These are phyloP conservation scores for Lobophora halterata DNA, from an alignment of 2,888 invertebrate species.

Conservation along the genomic window DNA sequence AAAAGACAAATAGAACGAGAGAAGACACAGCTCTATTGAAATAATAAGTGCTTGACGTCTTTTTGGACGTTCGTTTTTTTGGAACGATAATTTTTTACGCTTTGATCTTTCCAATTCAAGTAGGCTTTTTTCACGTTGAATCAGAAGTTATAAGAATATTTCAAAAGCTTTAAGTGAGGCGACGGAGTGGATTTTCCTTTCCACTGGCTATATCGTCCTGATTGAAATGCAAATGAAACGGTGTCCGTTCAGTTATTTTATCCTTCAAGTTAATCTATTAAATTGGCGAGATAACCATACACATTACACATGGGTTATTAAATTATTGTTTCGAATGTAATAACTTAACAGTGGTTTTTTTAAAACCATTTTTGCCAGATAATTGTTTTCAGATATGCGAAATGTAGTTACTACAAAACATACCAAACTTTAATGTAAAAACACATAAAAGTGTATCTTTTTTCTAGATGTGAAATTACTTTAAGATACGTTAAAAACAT, in stretches of 20 bases:
- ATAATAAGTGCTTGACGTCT: conserved; percentile 77
- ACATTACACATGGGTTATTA: no score
- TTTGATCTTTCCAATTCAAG: conserved; percentile 80
- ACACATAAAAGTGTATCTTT: no score
- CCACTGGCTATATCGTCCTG: conserved; percentile 75
- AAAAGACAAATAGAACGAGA: conserved; percentile 79
- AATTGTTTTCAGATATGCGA: no score
- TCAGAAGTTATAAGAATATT: conserved; percentile 79
- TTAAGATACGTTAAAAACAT: conserved; percentile 37
- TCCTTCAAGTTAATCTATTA: conserved; percentile 61
- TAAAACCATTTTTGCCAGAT: no score
- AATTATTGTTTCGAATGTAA: no score
- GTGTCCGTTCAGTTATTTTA: conserved; percentile 72
- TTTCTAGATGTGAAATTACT: no score
- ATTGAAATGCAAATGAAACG: conserved; percentile 79
- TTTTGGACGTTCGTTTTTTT: conserved; percentile 74
- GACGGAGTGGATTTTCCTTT: conserved; percentile 76
- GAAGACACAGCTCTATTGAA: conserved; percentile 74
- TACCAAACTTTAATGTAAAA: no score
- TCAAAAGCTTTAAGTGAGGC: conserved; percentile 77
- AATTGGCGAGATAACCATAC: conserved; percentile 47
- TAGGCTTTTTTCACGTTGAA: conserved; percentile 74
- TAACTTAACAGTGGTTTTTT: no score
- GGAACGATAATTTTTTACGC: conserved; percentile 76
- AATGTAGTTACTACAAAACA: no score